A percentile compares a stretch with the other conserved stretches of the same genome.
phyloP scores from a whole-genome alignment of 2,113 vertebrate genomes.

The Oncorhynchus clarkii region DNA sequence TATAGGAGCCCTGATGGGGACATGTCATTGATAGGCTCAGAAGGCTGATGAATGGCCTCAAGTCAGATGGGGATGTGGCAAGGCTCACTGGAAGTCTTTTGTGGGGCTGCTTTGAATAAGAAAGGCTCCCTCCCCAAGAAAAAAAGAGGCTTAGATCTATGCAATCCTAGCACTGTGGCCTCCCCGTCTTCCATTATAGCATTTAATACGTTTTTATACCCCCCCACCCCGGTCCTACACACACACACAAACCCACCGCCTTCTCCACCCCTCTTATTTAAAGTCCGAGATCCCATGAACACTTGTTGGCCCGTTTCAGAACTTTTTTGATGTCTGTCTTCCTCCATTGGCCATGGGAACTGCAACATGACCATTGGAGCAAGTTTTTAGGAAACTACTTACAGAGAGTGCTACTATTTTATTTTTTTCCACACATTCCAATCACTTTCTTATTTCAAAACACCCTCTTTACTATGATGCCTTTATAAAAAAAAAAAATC shows the following conservation, averaged over 20 bases:
- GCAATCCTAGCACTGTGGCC: constrained; percentile 95
- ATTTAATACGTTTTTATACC: constrained; percentile 91
- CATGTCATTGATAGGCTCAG: constrained; percentile 99
- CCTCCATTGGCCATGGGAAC: constrained; percentile 4
- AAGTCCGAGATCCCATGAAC: constrained; percentile 39
- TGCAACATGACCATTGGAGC: not conserved
- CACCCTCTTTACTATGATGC: not conserved
- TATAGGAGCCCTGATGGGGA: constrained; percentile 99
- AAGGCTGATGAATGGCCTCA: constrained; percentile 99
- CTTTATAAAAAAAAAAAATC: constrained; percentile 4
- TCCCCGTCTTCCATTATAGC: constrained; percentile 92
- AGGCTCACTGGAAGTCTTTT: constrained; percentile 99
- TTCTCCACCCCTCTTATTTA: constrained; percentile 39
- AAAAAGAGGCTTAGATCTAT: constrained; percentile 94
- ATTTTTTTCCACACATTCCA: no score
- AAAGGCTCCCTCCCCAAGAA: constrained; percentile 94
- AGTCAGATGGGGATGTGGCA: constrained; percentile 99
- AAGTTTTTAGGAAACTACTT: not conserved
- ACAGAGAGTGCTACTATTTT: not conserved
- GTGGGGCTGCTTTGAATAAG: constrained; percentile 99
- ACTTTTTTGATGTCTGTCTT: constrained; percentile 21
- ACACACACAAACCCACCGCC: no score
- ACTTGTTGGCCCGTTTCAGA: constrained; percentile 57
- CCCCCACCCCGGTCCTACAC: no score
- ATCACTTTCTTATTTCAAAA: no score